phyloP scores from a whole-genome alignment of 2,797 vertebrate genomes.

The Rallus crepitans region DNA sequence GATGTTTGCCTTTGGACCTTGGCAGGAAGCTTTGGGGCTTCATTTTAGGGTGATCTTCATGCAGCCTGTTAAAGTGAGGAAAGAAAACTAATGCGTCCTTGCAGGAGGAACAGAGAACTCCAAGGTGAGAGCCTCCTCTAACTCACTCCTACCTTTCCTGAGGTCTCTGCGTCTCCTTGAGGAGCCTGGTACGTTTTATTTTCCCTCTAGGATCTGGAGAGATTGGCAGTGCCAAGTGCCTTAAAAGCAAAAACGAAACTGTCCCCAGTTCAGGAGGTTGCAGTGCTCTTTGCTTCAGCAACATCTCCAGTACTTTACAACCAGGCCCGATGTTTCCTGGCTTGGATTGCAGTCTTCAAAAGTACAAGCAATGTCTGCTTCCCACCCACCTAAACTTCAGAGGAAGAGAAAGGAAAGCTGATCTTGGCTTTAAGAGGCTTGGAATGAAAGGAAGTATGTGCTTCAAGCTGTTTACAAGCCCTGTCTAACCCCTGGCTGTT shows the following conservation, averaged over 20 bases:
- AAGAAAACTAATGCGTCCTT: neutral
- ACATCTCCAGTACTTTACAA: neutral
- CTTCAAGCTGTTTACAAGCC: neutral
- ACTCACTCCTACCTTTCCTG: neutral
- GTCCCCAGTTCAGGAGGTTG: neutral
- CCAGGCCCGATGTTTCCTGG: neutral
- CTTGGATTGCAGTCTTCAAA: neutral
- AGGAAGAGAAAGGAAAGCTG: neutral
- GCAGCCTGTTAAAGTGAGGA: neutral
- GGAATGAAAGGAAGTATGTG: neutral
- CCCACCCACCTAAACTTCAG: neutral
- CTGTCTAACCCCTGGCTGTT: neutral
- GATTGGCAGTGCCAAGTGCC: neutral
- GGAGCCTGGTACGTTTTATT: neutral
- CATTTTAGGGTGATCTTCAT: neutral
- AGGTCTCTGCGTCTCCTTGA: rapidly evolving
- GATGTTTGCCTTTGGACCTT: neutral
- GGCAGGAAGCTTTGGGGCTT: neutral
- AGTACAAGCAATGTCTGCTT: neutral
- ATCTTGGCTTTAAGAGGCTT: neutral
- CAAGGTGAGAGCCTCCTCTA: neutral
- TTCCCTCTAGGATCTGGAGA: neutral
- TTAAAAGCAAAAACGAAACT: neutral
- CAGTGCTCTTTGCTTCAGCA: neutral
- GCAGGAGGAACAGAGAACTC: neutral